A percentile compares a stretch with the other conserved stretches of the same genome.
phyloP scores from a whole-genome alignment of 2,797 vertebrate genomes.

The Gallinago solitaria region DNA sequence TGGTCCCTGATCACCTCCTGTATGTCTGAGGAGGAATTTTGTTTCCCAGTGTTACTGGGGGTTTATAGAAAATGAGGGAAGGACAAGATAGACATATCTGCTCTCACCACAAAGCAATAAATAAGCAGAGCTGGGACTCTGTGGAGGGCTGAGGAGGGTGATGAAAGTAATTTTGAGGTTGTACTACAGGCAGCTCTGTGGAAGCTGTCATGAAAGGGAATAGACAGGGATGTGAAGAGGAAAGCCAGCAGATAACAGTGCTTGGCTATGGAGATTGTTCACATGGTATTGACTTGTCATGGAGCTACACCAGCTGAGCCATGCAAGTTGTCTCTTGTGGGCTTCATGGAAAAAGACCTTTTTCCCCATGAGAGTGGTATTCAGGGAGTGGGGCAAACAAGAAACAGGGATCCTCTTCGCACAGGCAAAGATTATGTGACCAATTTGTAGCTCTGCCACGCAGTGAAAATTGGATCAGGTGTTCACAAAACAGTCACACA shows the following conservation, averaged over 20 bases:
- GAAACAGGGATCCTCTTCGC: neutral
- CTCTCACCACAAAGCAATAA: neutral
- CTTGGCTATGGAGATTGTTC: neutral
- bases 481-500: neutral
- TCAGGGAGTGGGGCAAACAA: neutral
- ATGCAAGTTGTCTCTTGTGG: neutral
- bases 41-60: too few species aligned
- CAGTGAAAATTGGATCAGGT: neutral
- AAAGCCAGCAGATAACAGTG: neutral
- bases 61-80: neutral
- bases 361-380: neutral
- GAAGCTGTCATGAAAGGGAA: neutral
- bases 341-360: neutral
- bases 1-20: neutral
- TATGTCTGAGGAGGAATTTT: neutral
- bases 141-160: fast-evolving
- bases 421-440: neutral
- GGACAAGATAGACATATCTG: fast-evolving
- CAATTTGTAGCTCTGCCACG: neutral
- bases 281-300: neutral
- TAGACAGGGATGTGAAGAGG: neutral
- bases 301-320: neutral
- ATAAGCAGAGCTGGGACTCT: neutral
- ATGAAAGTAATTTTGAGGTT: neutral
- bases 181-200: neutral